Conservation (phyloP, 2,797 vertebrate species). For the Menidia menidia region DNA sequence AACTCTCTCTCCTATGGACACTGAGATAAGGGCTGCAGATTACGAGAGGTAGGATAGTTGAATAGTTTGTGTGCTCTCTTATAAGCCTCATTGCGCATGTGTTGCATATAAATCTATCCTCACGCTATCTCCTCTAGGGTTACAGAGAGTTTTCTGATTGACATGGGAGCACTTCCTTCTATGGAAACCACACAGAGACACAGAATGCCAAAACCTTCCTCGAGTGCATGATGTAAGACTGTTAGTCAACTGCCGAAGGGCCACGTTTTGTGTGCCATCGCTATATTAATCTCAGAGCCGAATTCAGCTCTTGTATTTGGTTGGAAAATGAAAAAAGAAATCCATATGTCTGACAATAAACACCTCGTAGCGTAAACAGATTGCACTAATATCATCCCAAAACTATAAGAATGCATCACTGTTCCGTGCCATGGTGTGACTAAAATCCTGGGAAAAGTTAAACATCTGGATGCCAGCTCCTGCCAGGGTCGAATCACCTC, state of each 20-base stretch:
- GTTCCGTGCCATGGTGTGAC: slow-evolving; percentile 29
- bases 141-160: slow-evolving; percentile 50
- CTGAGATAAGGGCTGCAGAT: slow-evolving; percentile 73
- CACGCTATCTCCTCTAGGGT: slow-evolving; percentile 14
- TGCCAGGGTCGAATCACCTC: slow-evolving; percentile 33
- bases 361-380: slow-evolving; percentile 5
- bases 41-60: slow-evolving; percentile 58
- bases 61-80: slow-evolving; percentile 47
- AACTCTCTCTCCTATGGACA: slow-evolving; percentile 56
- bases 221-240: slow-evolving; percentile 24
- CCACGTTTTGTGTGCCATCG: slow-evolving; percentile 32
- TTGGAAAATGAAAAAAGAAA: background rate
- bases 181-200: slow-evolving; percentile 43
- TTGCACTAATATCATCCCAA: slow-evolving; percentile 13
- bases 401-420: slow-evolving; percentile 24
- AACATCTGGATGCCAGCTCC: slow-evolving; percentile 63
- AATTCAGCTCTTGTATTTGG: background rate
- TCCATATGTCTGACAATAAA: slow-evolving; percentile 17
- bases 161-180: slow-evolving; percentile 39
- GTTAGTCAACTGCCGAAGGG: slow-evolving; percentile 47
- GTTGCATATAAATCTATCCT: slow-evolving; percentile 38
- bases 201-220: slow-evolving; percentile 38
- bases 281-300: slow-evolving; percentile 22
- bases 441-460: slow-evolving; percentile 67
- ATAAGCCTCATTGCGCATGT: slow-evolving; percentile 31